Base-by-base conservation (phyloP, 1,140 invertebrate genomes). In the Tenebrio molitor region DNA sequence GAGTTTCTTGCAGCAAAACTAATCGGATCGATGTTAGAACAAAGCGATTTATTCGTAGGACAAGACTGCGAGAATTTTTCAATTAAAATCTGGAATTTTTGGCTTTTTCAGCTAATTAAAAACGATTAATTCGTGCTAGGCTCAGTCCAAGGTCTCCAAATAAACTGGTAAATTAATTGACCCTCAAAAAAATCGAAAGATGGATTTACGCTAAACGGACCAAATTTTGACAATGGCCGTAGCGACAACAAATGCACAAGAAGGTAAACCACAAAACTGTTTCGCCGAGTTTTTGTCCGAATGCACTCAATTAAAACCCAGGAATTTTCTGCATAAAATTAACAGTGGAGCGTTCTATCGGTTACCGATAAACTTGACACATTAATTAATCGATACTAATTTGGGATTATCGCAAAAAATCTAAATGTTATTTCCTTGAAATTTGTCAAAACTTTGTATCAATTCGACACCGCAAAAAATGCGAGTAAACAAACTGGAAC, bases 341-440 rank as follows among this genome's bases (percentile, higher is more conserved):
- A 66, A 19, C 15, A n/a, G 21, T 50, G 12, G 17, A 19, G 2
- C 10, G 19, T 12, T 66, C 44, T 44, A 36, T 29, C 39, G 19
- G 44, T 42, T 66, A 66, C 64, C 14, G 39, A 12, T 66, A 44
- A 44, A 66, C 64, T 66, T 66, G 64, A 66, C 64, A 66, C 64
- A 66, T 42, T 66, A 64, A 64, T 64, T 33, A 65, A 42, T 10
- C 39, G 15, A 6, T 19, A 62, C 25, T 15, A 29, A 63, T 33
- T 65, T 65, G 15, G 34, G 25, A 42, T 19, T 3, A 33, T n/a
- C n/a, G 36, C 2, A 53, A 53, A 53, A 19, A 53, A 53, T 4
- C 2, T 58, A 29, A 58, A 58, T 58, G 64, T 44, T 66, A 44
- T 66, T 66, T 42, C 64, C 64, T 42, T 42, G 36, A 44, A 66